These are phyloP conservation scores for Hippocampus barbouri DNA, from an alignment of 2,113 vertebrate genomes.

Conservation along the genomic window DNA sequence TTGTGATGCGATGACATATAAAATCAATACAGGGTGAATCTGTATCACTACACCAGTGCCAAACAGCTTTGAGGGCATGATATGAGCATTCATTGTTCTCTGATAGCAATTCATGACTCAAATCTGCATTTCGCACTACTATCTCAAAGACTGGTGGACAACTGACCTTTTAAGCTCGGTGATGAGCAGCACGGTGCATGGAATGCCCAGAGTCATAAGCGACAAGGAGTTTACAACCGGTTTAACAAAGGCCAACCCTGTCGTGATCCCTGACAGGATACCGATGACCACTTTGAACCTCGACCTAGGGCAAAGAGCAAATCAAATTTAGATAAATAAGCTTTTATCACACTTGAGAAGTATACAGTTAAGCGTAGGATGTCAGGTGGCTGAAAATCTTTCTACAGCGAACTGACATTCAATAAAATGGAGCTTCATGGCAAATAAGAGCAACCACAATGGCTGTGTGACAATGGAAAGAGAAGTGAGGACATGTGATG, in stretches of 20 bases:
- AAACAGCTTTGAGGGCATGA: no score
- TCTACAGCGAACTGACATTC: slow-evolving; percentile 7
- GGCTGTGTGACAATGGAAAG: slow-evolving; percentile 43
- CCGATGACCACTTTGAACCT: slow-evolving; percentile 92
- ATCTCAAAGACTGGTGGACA: neutral
- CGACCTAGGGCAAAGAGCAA: slow-evolving; percentile 68
- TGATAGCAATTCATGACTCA: neutral
- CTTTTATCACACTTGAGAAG: neutral
- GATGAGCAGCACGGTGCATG: slow-evolving; percentile 86
- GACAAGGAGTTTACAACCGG: slow-evolving; percentile 94
- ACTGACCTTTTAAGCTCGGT: slow-evolving; percentile 89
- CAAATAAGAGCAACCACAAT: slow-evolving; percentile 14
- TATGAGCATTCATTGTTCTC: no score
- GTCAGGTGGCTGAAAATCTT: neutral
- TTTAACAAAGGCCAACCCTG: slow-evolving; percentile 90
- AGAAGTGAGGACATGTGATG: slow-evolving; percentile 63
- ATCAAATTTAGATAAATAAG: slow-evolving; percentile 1
- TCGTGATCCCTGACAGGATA: slow-evolving; percentile 88
- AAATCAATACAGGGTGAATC: no score
- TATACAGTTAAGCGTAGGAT: neutral
- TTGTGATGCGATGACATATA: no score
- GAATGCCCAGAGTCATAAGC: slow-evolving; percentile 89
- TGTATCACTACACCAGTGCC: no score
- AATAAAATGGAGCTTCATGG: neutral
- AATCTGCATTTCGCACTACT: neutral